Percentiles rank a stretch among this genome's conserved stretches.
Evolutionary conservation across 2,797 vertebrate species (phyloP).

Genomic region (Hypotaenidia philippensis): DNA sequence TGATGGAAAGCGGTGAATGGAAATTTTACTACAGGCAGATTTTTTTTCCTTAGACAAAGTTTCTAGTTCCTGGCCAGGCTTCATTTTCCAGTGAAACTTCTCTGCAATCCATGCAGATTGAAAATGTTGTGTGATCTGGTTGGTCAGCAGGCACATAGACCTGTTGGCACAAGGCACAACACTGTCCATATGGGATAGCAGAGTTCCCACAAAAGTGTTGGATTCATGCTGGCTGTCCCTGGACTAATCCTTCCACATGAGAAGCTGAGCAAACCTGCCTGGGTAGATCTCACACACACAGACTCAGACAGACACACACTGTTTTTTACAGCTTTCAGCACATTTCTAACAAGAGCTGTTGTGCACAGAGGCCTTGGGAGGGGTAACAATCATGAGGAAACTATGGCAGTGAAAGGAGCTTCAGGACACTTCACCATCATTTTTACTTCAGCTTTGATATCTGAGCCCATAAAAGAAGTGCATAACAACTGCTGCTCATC

Average conservation of each 20-base stretch:
- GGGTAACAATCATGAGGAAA: neutral
- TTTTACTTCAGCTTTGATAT: neutral
- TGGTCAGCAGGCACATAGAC: neutral
- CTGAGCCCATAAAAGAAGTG: neutral
- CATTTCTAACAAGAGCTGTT: rapidly evolving
- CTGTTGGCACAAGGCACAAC: rapidly evolving
- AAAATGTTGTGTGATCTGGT: neutral
- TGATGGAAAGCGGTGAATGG: neutral
- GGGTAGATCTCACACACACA: neutral
- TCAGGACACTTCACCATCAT: neutral
- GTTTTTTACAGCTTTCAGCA: neutral
- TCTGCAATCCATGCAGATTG: neutral
- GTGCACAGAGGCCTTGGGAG: no score
- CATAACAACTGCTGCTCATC: neutral
- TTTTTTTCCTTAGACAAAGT: neutral
- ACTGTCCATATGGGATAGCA: rapidly evolving
- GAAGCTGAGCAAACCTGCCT: neutral
- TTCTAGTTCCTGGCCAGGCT: neutral
- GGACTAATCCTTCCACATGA: neutral
- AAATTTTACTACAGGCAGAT: neutral
- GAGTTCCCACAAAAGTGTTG: neutral
- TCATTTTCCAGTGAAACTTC: neutral
- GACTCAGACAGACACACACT: neutral
- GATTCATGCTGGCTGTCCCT: neutral
- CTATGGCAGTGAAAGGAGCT: neutral